Percentiles rank a stretch among this genome's conserved stretches.
Conservation (phyloP, 2,888 invertebrate genomes). For the Euzophera pinguis region DNA sequence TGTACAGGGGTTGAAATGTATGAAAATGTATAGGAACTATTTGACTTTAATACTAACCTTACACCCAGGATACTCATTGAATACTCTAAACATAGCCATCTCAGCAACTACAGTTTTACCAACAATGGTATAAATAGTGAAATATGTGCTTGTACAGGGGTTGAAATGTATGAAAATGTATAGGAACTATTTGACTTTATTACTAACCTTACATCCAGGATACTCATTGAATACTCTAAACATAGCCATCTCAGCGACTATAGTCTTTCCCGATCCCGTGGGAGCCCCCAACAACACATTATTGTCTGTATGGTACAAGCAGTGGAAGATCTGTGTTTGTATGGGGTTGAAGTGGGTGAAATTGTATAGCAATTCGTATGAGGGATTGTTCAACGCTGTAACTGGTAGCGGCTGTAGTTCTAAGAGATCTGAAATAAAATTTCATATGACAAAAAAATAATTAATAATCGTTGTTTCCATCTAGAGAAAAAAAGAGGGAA, state of each 20-base stretch:
- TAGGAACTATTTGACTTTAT: too few species aligned
- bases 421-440: constrained; percentile 86
- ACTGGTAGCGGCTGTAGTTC: constrained; percentile 95
- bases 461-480: too few species aligned
- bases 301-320: constrained; percentile 95
- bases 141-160: too few species aligned
- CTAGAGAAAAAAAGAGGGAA: too few species aligned
- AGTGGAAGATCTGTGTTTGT: constrained; percentile 98
- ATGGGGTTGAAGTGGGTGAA: constrained; percentile 99
- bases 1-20: too few species aligned
- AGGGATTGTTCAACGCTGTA: constrained; percentile 86
- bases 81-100: too few species aligned
- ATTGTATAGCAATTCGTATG: constrained; percentile 90
- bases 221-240: constrained; percentile 92
- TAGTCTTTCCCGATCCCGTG: constrained; percentile 98
- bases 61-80: too few species aligned
- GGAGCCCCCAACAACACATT: constrained; percentile 97
- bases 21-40: too few species aligned
- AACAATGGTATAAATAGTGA: too few species aligned
- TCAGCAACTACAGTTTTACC: too few species aligned
- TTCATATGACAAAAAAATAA: neutral
- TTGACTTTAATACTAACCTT: too few species aligned
- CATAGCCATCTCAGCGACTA: constrained; percentile 98
- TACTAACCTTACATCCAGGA: constrained; percentile 85
- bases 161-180: constrained; percentile 83